phyloP scores from a whole-genome alignment of 2,113 vertebrate species.

The Notarius quadriscutis region DNA sequence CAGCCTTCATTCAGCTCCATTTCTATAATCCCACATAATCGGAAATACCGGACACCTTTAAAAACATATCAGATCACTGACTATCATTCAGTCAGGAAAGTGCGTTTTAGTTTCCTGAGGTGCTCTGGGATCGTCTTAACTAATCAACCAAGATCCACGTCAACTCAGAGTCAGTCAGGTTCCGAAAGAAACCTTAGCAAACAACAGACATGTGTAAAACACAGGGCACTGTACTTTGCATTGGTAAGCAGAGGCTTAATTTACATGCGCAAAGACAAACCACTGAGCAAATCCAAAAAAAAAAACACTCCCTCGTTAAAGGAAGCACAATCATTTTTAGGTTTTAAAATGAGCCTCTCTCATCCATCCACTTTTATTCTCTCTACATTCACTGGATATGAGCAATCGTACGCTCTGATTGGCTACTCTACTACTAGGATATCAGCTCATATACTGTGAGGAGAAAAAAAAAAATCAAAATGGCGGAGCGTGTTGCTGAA shows the following conservation, averaged over 20 bases:
- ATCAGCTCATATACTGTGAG: too few relatives aligned
- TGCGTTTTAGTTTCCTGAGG: not conserved
- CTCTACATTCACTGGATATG: too few relatives aligned
- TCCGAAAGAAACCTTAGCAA: not conserved
- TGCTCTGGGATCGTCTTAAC: not conserved
- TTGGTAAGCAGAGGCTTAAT: slow-evolving; percentile 2
- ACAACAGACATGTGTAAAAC: slow-evolving; percentile 14
- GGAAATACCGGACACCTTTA: not conserved
- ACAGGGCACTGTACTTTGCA: not conserved
- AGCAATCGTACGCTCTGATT: too few relatives aligned
- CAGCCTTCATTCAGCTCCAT: not conserved
- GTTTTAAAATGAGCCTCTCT: not conserved
- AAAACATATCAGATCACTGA: not conserved
- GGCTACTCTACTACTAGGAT: too few relatives aligned
- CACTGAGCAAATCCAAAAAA: not conserved
- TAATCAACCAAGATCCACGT: not conserved
- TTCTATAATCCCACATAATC: not conserved
- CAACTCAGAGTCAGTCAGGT: not conserved
- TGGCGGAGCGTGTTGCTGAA: too few relatives aligned
- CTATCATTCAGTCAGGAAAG: not conserved
- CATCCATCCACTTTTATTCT: not conserved
- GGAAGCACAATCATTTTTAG: not conserved
- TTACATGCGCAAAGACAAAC: not conserved
- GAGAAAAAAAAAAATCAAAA: too few relatives aligned
- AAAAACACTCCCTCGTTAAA: not conserved